Conservation (phyloP, 2,797 vertebrate species). For the Pipistrellus nathusii region DNA sequence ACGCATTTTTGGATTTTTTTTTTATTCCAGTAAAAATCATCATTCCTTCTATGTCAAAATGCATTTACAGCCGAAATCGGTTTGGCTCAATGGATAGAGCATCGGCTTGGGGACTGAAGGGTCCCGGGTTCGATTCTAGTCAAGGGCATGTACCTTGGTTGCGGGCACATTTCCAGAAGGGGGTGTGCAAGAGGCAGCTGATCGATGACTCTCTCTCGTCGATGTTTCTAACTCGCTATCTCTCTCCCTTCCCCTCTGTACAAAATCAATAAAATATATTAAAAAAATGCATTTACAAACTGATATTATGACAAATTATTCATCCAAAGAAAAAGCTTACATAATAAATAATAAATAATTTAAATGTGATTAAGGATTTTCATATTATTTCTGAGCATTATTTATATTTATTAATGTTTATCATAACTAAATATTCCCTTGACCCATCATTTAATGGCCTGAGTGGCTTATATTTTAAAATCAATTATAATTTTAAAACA, state of each 20-base stretch:
- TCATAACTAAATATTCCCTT: background rate
- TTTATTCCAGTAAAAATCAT: conserved; percentile 69
- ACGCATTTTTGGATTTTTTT: conserved; percentile 67
- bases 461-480: background rate
- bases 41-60: conserved; percentile 66
- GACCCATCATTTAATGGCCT: background rate
- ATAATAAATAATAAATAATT: conserved; percentile 27
- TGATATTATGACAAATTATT: conserved; percentile 44
- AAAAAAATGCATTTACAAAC: conserved; percentile 68
- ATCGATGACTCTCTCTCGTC: too few species aligned
- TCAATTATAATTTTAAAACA: background rate
- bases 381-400: background rate
- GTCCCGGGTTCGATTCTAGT: too few species aligned
- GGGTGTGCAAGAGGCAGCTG: too few species aligned
- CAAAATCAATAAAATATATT: too few species aligned
- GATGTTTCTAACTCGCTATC: too few species aligned
- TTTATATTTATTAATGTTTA: background rate
- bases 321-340: conserved; percentile 29
- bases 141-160: too few species aligned
- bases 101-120: too few species aligned
- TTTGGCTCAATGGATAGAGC: too few species aligned
- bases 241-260: too few species aligned
- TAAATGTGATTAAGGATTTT: conserved; percentile 37
- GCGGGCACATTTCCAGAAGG: too few species aligned
- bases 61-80: too few species aligned